phyloP scores from a whole-genome alignment of 2,797 vertebrate genomes.

The Decapterus maruadsi region DNA sequence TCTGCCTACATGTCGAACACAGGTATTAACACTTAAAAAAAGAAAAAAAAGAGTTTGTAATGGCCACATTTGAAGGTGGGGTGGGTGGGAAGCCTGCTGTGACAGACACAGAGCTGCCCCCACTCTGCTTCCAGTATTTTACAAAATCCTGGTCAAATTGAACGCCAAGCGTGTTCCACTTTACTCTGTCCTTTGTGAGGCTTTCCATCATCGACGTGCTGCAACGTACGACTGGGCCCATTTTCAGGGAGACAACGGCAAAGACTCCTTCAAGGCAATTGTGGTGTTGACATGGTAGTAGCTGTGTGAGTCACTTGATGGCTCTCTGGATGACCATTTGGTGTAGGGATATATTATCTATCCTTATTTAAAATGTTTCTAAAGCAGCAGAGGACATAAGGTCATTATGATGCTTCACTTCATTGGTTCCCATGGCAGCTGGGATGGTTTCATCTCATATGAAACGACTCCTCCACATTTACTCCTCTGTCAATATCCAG shows the following conservation, averaged over 20 bases:
- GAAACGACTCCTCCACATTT: too few relatives aligned
- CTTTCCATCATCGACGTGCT: constrained; percentile 10
- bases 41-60: background rate
- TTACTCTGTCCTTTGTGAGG: background rate
- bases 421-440: too few relatives aligned
- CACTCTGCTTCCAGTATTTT: background rate
- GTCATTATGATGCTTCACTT: too few relatives aligned
- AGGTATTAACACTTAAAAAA: background rate
- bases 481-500: too few relatives aligned
- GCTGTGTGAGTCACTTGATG: background rate
- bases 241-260: background rate
- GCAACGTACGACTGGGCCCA: background rate
- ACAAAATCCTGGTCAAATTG: background rate
- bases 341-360: too few relatives aligned
- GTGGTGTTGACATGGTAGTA: background rate
- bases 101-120: too few relatives aligned
- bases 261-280: background rate
- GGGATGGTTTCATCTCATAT: too few relatives aligned
- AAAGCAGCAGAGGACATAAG: too few relatives aligned
- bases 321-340: background rate
- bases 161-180: background rate
- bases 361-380: too few relatives aligned
- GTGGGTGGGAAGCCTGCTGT: too few relatives aligned
- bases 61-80: too few relatives aligned
- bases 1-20: background rate